Evolutionary conservation across 2,797 vertebrate genomes (phyloP), one percentile per base, ranked within the genome.

Genomic region (Octomys mimax): DNA sequence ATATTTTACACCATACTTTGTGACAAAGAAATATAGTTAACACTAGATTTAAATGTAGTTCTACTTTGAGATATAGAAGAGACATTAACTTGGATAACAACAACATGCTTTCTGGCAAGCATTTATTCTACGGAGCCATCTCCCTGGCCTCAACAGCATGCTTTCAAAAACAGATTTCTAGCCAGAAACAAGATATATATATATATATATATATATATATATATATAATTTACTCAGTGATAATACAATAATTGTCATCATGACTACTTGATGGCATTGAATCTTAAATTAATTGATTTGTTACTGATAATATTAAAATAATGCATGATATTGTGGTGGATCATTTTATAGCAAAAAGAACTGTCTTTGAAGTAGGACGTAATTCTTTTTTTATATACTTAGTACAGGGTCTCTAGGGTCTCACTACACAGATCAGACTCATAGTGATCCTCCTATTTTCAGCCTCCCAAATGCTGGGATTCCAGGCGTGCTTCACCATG

Each of bases 31-130:
- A 31, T 82, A 19, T 89, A 83, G 46, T 79, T 82, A 86, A 54
- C 24, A 75, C 39, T 42, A 85, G 66, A n/a, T 93, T 86, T 96
- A 91, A 46, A 96, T 70, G 90, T 71, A 59, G 42, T 91, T 90
- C 39, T 78, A 13, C 39, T 91, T 49, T 26, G 57, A 87, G 68
- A 87, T 11, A 82, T 8, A 81, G 57, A 77, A 64, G 71, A 75
- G 11, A 79, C 36, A 92, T 71, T 68, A 88, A 61, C 33, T 86
- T 88, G 79, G 54, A 91, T 81, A 62, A 73, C 1, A 84, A 61
- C 61, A 86, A 64, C n/a, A n/a, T n/a, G n/a, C n/a, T n/a, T n/a
- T n/a, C n/a, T n/a, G n/a, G n/a, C n/a, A n/a, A n/a, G n/a, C n/a
- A n/a, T n/a, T n/a, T n/a, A n/a, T n/a, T n/a, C n/a, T n/a, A n/a